Evolutionary conservation across 2,113 vertebrate genomes (phyloP).

Genomic region (Anhinga anhinga): DNA sequence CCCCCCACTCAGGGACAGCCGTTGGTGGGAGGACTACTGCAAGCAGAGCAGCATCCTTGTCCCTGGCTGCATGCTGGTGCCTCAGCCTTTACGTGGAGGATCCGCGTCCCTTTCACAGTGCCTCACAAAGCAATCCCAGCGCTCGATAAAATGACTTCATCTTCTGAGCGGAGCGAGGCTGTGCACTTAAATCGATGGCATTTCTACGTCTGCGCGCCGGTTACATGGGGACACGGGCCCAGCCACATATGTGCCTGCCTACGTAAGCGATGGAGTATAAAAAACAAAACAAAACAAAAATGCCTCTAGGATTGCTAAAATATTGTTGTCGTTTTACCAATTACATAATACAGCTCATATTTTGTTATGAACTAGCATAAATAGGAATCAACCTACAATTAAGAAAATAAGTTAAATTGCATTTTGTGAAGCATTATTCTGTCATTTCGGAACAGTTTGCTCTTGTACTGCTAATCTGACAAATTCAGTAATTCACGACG

Average conservation of each 20-base stretch:
- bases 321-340: not conserved
- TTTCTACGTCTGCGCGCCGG: not conserved
- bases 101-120: no score
- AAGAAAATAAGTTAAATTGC: not conserved
- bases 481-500: not conserved
- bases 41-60: fast-evolving
- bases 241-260: not conserved
- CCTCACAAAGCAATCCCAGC: not conserved
- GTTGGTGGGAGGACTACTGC: no score
- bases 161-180: fast-evolving
- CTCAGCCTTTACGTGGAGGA: not conserved
- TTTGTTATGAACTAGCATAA: not conserved
- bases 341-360: not conserved
- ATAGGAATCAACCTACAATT: not conserved
- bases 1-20: fast-evolving
- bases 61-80: not conserved
- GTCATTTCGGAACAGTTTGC: not conserved
- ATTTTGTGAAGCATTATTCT: not conserved
- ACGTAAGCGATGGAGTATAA: fast-evolving
- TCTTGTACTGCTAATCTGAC: not conserved
- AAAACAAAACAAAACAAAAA: not conserved
- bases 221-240: not conserved
- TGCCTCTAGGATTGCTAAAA: not conserved
- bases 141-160: fast-evolving
- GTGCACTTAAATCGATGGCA: fast-evolving